Conservation (phyloP, 2,888 invertebrate species). For the Halictus ligatus region DNA sequence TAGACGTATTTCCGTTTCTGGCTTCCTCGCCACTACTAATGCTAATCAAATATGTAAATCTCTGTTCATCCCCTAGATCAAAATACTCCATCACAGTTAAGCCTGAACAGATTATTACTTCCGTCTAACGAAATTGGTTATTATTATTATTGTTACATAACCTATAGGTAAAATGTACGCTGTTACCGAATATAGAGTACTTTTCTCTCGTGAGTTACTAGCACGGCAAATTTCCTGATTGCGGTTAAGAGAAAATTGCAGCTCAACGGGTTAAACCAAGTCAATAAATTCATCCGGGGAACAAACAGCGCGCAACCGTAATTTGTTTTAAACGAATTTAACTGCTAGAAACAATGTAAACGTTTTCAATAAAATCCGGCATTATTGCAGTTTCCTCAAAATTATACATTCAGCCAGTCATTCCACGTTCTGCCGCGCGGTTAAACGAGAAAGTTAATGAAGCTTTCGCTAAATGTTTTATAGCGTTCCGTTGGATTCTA, state of each 20-base stretch:
- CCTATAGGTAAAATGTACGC: neutral
- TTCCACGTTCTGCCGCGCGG: neutral
- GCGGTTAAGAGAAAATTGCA: neutral
- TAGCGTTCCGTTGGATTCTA: neutral
- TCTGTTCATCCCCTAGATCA: neutral
- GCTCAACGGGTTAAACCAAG: neutral
- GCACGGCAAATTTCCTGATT: neutral
- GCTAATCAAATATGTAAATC: neutral
- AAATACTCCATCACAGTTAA: neutral
- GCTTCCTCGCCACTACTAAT: neutral
- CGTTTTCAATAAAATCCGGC: neutral
- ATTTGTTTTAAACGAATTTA: neutral
- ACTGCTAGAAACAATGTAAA: neutral
- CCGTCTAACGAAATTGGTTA: too few species aligned
- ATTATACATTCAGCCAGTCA: neutral
- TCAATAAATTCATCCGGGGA: neutral
- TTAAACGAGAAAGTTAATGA: neutral
- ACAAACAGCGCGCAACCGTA: neutral
- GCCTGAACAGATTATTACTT: neutral
- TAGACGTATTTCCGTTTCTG: neutral
- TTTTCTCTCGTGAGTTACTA: neutral
- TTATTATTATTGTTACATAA: neutral
- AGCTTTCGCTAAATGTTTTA: neutral
- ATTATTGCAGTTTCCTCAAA: neutral
- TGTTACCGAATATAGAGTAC: neutral